Base-by-base conservation (phyloP, 2,113 vertebrate genomes). In the Calidris pugnax region DNA sequence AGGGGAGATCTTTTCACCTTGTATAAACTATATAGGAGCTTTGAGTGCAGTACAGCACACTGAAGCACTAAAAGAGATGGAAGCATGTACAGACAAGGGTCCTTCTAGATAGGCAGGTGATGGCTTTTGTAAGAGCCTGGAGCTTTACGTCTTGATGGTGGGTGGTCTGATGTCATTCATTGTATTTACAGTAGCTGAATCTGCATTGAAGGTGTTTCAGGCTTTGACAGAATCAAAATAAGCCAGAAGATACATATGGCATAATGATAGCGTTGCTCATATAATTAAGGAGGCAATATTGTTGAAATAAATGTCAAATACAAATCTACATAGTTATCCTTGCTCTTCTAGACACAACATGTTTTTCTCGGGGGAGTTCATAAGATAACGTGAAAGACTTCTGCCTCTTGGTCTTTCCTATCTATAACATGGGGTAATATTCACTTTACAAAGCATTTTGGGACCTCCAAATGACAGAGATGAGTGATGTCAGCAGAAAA, bases 191-290 rank as follows among this genome's bases (percentile, higher is more conserved):
- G 57, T 30, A 47, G 41, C 32, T 47, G 56, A 74, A 24, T 28
- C 69, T 68, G 51, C 75, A 59, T 35, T 48, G 53, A 33, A 1
- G 19, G 50, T 62, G 28, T 80, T 63, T 45, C n/a, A 39, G 18
- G 10, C 37, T 59, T 24, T 66, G 72, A 17, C 4, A 43, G 22
- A 74, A 74, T 50, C 37, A 35, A 43, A 64, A 1, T 17, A 74
- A n/a, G 30, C 21, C 10, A 22, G 35, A 48, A 43, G 12, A 18
- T 20, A 8, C 0, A 0, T 30, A 6, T 5, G 27, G 16, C 51
- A 11, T 56, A 50, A 76, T 30, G 45, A 43, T 18, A 26, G 23
- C 13, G 47, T 60, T 60, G 51, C 33, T 59, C 0, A 0, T 32
- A 32, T 89, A 19, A 26, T 14, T 60, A 24, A 24, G 27, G 37